Percentiles rank a stretch among this genome's conserved stretches.
Conservation (phyloP, 1,140 invertebrate species). For the Babylonia areolata region DNA sequence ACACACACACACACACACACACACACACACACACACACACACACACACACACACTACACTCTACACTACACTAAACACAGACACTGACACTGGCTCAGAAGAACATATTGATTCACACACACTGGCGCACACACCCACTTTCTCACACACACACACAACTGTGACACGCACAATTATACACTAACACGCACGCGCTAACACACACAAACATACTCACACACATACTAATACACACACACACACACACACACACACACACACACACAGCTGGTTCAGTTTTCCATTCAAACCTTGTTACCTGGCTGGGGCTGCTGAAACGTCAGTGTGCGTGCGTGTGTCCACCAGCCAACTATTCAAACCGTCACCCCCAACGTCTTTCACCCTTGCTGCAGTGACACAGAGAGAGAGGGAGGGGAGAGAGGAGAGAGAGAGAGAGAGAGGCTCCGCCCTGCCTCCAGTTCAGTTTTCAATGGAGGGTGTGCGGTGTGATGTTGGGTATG, state of each 20-base stretch:
- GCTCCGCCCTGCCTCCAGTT: too few species aligned
- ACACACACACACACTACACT: constrained; percentile 4
- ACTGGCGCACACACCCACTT: neutral
- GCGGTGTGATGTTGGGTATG: too few species aligned
- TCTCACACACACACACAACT: neutral
- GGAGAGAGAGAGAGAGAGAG: neutral
- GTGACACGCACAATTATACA: neutral
- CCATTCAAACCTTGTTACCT: neutral
- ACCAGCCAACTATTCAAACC: too few species aligned
- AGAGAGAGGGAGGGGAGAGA: too few species aligned
- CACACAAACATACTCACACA: neutral
- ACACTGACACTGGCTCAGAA: neutral
- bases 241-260: neutral
- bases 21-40: constrained; percentile 11
- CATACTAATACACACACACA: neutral
- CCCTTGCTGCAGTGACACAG: too few species aligned
- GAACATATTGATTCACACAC: neutral
- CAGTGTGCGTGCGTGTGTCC: too few species aligned
- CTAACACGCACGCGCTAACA: neutral
- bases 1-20: constrained; percentile 14
- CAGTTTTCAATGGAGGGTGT: too few species aligned
- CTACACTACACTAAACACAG: too few species aligned
- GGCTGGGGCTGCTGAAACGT: too few species aligned
- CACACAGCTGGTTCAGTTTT: neutral
- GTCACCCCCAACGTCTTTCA: too few species aligned